phyloP scores from a whole-genome alignment of 1,140 invertebrate genomes.

The Macrocentrus cingulum region DNA sequence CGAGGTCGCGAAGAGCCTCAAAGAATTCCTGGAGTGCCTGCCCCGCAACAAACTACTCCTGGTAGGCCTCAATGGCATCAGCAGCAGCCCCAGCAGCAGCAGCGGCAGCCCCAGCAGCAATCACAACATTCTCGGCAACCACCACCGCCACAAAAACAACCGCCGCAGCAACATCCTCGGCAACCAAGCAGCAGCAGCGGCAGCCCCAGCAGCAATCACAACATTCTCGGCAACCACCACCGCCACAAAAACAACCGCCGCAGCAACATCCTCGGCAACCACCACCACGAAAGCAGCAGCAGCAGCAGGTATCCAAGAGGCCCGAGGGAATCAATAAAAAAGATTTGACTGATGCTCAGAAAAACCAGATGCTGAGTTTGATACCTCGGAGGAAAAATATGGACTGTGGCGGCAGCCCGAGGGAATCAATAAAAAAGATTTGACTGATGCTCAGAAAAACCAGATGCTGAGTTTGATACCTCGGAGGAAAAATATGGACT shows the following conservation, averaged over 20 bases:
- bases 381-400: constrained; percentile 36
- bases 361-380: constrained; percentile 3
- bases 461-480: constrained; percentile 31
- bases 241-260: too few species aligned
- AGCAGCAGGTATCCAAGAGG: too few species aligned
- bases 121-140: too few species aligned
- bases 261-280: too few species aligned
- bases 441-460: constrained; percentile 22
- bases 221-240: too few species aligned
- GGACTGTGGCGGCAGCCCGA: constrained; percentile 48
- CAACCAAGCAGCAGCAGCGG: too few species aligned
- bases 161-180: too few species aligned
- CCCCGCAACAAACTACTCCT: not conserved
- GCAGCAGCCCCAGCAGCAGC: not conserved
- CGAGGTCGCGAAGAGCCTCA: not conserved
- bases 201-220: not conserved
- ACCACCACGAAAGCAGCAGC: too few species aligned
- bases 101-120: too few species aligned
- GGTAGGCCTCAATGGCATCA: not conserved
- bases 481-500: constrained; percentile 26
- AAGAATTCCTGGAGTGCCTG: not conserved
- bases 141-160: too few species aligned
- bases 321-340: constrained; percentile 14
- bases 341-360: constrained; percentile 15
- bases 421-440: constrained; percentile 30